These are phyloP conservation scores for Montipora efflorescens DNA, from an alignment of 64 coral and sea anemone species.

Conservation along the genomic window DNA sequence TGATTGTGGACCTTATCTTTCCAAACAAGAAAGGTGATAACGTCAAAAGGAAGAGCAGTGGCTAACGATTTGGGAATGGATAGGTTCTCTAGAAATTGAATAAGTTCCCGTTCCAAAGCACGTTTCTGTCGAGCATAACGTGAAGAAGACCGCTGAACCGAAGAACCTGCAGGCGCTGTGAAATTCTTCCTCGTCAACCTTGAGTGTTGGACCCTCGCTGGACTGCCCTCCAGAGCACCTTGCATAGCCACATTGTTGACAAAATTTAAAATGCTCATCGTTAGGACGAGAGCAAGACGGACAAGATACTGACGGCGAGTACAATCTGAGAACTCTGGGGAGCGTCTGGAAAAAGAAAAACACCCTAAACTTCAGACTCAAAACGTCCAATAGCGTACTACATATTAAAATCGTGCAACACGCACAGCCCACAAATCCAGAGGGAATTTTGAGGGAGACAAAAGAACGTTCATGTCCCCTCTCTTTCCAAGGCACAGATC, in stretches of 20 bases:
- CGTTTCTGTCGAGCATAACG: constrained; percentile 59
- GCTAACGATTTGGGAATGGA: not conserved
- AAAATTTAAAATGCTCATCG: constrained; percentile 5
- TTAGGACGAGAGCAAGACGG: not conserved
- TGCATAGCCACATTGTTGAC: constrained; percentile 8
- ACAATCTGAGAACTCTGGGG: constrained; percentile 4
- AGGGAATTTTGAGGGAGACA: not conserved
- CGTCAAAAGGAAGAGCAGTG: constrained; percentile 7
- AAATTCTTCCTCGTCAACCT: too few species aligned
- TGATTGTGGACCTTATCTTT: constrained; percentile 46
- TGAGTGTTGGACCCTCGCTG: too few species aligned
- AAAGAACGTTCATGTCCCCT: not conserved
- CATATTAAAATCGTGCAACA: not conserved
- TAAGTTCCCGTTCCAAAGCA: constrained; percentile 25
- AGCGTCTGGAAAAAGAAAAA: constrained; percentile 4
- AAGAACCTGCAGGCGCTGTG: too few species aligned
- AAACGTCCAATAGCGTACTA: not conserved
- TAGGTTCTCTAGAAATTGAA: not conserved
- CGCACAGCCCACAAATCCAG: not conserved
- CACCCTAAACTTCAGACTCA: too few species aligned
- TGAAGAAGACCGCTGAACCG: not conserved
- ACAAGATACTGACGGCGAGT: constrained; percentile 10
- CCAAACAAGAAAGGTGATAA: constrained; percentile 56
- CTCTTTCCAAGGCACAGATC: not conserved
- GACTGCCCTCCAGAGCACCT: not conserved